phyloP scores from a whole-genome alignment of 2,797 vertebrate species.

The Taenioides sp. region DNA sequence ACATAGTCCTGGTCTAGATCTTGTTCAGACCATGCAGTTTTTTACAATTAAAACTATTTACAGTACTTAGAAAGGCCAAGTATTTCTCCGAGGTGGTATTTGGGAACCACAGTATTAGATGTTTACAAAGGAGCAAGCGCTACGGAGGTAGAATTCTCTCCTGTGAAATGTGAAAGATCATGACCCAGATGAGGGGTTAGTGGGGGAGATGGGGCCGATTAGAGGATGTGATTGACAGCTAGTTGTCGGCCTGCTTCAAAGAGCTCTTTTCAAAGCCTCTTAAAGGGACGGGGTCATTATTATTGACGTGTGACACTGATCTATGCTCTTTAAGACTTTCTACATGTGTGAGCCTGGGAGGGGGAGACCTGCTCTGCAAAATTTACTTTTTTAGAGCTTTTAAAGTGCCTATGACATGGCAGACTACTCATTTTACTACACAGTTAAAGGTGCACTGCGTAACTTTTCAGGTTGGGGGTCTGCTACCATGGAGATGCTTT shows the following conservation, averaged over 20 bases:
- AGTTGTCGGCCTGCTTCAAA: constrained; percentile 13
- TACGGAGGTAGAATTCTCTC: neutral
- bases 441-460: no score
- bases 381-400: no score
- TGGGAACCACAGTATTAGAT: neutral
- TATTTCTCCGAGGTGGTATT: neutral
- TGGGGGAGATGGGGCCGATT: constrained; percentile 3
- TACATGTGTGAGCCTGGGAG: constrained; percentile 11
- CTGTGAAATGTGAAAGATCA: neutral
- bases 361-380: no score
- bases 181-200: constrained; percentile 4
- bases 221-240: constrained; percentile 10
- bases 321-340: constrained; percentile 4
- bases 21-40: neutral
- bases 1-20: neutral
- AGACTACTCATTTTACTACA: no score
- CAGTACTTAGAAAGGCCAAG: neutral
- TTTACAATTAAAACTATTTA: neutral
- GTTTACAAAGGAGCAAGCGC: neutral
- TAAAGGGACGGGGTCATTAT: neutral
- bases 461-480: no score
- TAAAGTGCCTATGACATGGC: no score
- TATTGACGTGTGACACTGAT: constrained; percentile 13
- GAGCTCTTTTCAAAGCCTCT: constrained; percentile 7
- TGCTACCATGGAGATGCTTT: no score